Evolutionary conservation across 2,888 invertebrate genomes (phyloP), one percentile per base, ranked within the genome.

Genomic region (Cosmia pyralina): DNA sequence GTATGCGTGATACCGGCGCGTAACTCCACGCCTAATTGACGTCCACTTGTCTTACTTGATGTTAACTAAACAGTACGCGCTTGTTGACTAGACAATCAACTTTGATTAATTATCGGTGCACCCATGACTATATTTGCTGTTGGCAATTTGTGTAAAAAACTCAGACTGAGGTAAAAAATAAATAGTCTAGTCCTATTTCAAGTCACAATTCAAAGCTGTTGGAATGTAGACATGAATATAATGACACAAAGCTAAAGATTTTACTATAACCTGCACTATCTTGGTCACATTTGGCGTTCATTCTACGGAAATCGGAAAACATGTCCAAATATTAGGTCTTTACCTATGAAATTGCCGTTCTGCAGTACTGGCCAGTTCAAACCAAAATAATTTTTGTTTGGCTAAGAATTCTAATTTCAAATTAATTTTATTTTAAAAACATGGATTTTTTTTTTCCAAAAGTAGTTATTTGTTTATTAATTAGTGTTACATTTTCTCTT

Each of bases 21-120:
- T 72, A 55, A 66, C 70, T 73, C 53, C n/a, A 52, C 64, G 19
- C 22, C 34, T 79, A 75, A 81, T 79, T 71, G 53, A 79, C 79
- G 69, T 69, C 58, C 62, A 69, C 77, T 67, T 67, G 77, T 73
- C 57, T 34, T 41, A 44, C 57, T 68, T 65, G 57, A 62, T 81
- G 80, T 81, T 68, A 53, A 71, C 71, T 81, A 81, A 44, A 81
- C 70, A 75, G 69, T 81, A 70, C 75, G 53, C 22, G 41, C 55
- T 57, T 79, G 79, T 82, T 82, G 75, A 82, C 58, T 79, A 59
- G 34, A 52, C 62, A n/a, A 67, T 67, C 64, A 41, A 53, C 55
- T 60, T n/a, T 67, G 66, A 72, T 79, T 74, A 0, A 82, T 34
- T 63, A 44, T 53, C 19, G 17, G 15, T 53, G 17, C 38, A 69